Evolutionary conservation across 92 coral and sea anemone species (phyloP).

Genomic region (Palythoa grandis): DNA sequence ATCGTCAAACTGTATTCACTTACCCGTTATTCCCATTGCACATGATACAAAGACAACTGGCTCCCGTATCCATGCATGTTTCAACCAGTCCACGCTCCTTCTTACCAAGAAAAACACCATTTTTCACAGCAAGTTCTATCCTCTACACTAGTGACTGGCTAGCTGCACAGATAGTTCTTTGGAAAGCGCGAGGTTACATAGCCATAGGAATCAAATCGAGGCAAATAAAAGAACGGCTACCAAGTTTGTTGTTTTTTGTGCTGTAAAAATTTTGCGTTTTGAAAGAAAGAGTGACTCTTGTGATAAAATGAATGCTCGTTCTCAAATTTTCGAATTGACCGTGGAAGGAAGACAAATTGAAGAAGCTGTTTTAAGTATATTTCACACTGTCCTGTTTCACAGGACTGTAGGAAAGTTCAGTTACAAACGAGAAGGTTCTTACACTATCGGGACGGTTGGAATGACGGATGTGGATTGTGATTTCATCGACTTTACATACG

Average conservation of each 20-base stretch:
- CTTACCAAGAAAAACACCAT: conserved; percentile 68
- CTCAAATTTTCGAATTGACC: conserved; percentile 93
- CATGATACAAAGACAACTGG: conserved; percentile 88
- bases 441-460: conserved; percentile 94
- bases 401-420: conserved; percentile 94
- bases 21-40: conserved; percentile 89
- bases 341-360: conserved; percentile 95
- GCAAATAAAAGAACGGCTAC: conserved; percentile 12
- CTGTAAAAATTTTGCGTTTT: neutral
- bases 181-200: conserved; percentile 26
- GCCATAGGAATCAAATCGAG: conserved; percentile 33
- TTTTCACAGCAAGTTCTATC: conserved; percentile 1
- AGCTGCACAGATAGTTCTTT: no score
- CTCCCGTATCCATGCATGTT: conserved; percentile 88
- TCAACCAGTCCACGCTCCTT: conserved; percentile 79
- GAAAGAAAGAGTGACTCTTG: neutral
- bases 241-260: conserved; percentile 11
- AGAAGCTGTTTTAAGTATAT: conserved; percentile 86
- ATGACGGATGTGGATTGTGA: conserved; percentile 93
- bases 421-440: conserved; percentile 94
- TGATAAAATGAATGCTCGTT: conserved; percentile 89
- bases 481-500: conserved; percentile 85
- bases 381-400: conserved; percentile 94
- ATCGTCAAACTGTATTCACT: neutral
- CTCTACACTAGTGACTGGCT: neutral